Base-by-base conservation (phyloP, 2,113 vertebrate species). In the Hemiscyllium ocellatum region DNA sequence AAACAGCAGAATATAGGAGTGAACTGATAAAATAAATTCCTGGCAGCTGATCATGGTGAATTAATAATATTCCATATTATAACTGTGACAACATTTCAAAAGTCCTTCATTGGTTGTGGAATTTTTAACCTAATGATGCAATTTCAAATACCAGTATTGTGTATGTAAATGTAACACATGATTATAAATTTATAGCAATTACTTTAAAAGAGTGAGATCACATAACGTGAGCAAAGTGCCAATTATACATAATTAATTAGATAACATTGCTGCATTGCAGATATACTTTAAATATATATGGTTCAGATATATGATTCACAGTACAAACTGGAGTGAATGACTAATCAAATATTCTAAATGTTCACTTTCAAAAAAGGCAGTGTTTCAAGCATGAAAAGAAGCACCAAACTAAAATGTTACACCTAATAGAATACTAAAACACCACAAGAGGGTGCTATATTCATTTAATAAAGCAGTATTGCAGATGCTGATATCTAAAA, bases 381-480 rank as follows among this genome's bases (percentile, higher is more conserved):
- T 20, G 42, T 83, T 83, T 83, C 5, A 42, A 83, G 15, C 15
- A 83, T 83, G 80, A 6, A 47, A 19, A 17, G 19, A 83, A 65
- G 87, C 52, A 91, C 26, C 29, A 17, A 83, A 83, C 20, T 83
- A 47, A 83, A 83, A n/a, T 37, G 61, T 89, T 89, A 50, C 50
- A 61, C 24, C 50, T 29, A 12, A 61, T 89, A 2, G 10, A 56
- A 5, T 89, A 56, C 50, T 89, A 26, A 89, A 29, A 61, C 86
- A 89, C 86, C 86, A 89, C 86, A 52, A 89, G 86, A 89, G 86
- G 86, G 86, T 33, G 86, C 86, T 89, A 56, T 61, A 37, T 89
- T 13, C 86, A 56, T 56, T 61, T 61, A 33, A 76, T 10, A 76
- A 33, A 76, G 26, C 72, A 76, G 33, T 33, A 76, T 13, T n/a